Evolutionary conservation across 2,113 vertebrate species (phyloP).

Genomic region (Entelurus aequoreus): DNA sequence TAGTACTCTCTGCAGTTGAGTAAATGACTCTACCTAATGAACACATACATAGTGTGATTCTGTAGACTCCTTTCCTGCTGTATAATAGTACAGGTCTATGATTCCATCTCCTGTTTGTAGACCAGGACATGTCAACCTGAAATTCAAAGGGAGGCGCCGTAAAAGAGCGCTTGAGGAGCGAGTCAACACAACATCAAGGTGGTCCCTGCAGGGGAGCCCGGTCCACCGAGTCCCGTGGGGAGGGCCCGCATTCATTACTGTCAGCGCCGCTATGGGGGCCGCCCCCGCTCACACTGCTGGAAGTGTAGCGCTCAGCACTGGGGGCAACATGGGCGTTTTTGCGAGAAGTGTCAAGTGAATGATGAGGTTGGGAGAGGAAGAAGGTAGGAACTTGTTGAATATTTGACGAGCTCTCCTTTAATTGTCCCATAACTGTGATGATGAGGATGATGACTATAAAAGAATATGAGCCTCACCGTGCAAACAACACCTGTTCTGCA

Average conservation of each 20-base stretch:
- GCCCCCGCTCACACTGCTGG: constrained; percentile 32
- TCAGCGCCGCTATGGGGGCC: constrained; percentile 30
- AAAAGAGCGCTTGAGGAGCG: constrained; percentile 33
- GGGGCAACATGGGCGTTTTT: constrained; percentile 19
- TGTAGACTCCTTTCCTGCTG: background rate
- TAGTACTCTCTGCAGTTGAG: too few relatives aligned
- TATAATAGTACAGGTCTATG: background rate
- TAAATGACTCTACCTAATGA: too few relatives aligned
- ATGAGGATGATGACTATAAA: background rate
- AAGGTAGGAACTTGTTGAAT: constrained; percentile 1
- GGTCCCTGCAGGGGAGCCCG: constrained; percentile 45
- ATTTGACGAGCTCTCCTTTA: constrained; percentile 18
- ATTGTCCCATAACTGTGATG: background rate
- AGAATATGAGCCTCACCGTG: background rate
- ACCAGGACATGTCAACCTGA: constrained; percentile 46
- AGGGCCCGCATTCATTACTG: constrained; percentile 56
- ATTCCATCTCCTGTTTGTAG: constrained; percentile 6
- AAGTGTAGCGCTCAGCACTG: constrained; percentile 30
- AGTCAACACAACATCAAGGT: constrained; percentile 57
- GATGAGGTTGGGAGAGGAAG: constrained; percentile 4
- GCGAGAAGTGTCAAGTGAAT: constrained; percentile 32
- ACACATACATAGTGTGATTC: too few relatives aligned
- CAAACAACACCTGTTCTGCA: background rate
- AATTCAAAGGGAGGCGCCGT: constrained; percentile 48
- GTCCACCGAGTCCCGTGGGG: constrained; percentile 31